Evolutionary conservation across 2,888 invertebrate genomes (phyloP), one percentile per base, ranked within the genome.

Genomic region (Gymnosoma rotundatum): DNA sequence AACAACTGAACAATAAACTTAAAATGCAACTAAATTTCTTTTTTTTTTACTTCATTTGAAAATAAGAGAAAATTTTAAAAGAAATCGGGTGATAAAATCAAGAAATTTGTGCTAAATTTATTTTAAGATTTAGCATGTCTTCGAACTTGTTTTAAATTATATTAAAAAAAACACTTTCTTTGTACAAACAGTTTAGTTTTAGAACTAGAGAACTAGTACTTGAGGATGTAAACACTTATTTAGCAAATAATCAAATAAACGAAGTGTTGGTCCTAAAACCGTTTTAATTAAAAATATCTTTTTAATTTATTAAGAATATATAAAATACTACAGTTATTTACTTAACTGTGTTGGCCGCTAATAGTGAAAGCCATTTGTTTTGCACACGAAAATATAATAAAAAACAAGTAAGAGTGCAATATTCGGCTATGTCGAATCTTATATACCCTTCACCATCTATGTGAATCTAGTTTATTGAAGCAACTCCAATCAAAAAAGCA

Each of bases 1-100:
- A 66, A 36, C 16, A 54, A 69, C 42, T 45, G 50, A 32, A 67
- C 69, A 78, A 61, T 61, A 78, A 78, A 69, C 78, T 52, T 78
- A 25, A 69, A 76, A 78, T 54, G 54, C 52, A 52, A 67, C 58
- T 52, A 42, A 67, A 69, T 58, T 75, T 66, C 25, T 75, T 50
- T 56, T 52, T 18, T 10, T 7, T 18, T 4, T 48, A 48, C 45
- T 58, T 58, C 16, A 9, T 16, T 42, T n/a, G 52, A 25, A 36
- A 61, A 61, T 8, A 8, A 38, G 14, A 45, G 20, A 12, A 67
- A 61, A 60, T 20, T 69, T 42, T 14, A 18, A 50, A 25, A 18
- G 56, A 18, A 16, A 32, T 6, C 14, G 0, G 14, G 32, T 3
- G 16, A 21, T 3, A n/a, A 66, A 75, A 58, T 60, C 16, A 61